Conservation (phyloP, 1,140 invertebrate genomes). For the Subanguina moxae region DNA sequence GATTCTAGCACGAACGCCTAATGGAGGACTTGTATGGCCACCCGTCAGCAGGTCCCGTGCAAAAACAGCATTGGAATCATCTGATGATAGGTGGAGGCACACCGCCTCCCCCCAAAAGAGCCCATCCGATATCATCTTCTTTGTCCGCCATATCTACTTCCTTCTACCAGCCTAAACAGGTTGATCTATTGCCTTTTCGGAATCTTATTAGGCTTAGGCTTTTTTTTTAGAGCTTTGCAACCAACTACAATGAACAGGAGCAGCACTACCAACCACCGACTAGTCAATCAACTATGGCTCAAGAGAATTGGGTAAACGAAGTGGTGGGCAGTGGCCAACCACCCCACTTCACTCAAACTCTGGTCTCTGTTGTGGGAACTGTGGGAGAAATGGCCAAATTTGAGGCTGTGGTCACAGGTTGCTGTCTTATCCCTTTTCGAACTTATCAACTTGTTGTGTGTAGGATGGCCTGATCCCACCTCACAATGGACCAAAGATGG, state of each 20-base stretch:
- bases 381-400: constrained; percentile 51
- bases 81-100: constrained; percentile 34
- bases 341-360: constrained; percentile 55
- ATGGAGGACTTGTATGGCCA: constrained; percentile 13
- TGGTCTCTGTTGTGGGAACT: constrained; percentile 49
- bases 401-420: constrained; percentile 56
- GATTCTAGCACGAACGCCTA: not conserved
- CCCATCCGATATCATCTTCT: not conserved
- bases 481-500: constrained; percentile 59
- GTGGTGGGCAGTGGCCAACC: constrained; percentile 35
- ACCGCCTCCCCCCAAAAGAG: constrained; percentile 42
- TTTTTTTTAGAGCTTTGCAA: not conserved
- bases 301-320: not conserved
- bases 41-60: constrained; percentile 9
- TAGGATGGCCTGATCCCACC: constrained; percentile 37
- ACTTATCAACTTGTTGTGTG: not conserved
- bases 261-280: not conserved
- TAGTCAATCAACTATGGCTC: not conserved
- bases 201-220: not conserved
- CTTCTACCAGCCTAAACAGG: constrained; percentile 17
- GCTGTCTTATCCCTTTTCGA: not conserved
- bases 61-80: too few species aligned
- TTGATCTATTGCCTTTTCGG: not conserved
- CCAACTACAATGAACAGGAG: constrained; percentile 6
- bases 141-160: constrained; percentile 19